These are phyloP conservation scores for Archaeoteleia sp. DNA, from an alignment of 2,888 invertebrate genomes.

Conservation along the genomic window DNA sequence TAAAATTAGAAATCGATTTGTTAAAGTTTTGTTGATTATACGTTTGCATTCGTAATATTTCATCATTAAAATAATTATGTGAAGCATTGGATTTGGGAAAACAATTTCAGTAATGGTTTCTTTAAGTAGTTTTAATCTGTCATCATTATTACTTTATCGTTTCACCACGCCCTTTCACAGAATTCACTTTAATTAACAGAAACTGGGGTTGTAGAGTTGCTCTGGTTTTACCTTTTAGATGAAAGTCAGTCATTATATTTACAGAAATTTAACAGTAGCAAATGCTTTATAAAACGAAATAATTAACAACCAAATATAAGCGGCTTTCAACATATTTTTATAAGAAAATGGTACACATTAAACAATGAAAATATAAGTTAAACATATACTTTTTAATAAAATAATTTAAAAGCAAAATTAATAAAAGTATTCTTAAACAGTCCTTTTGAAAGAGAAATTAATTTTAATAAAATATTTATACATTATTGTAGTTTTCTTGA, in stretches of 20 bases:
- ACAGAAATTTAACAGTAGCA: neutral
- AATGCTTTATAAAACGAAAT: neutral
- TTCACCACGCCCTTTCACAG: too few species aligned
- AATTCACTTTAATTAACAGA: neutral
- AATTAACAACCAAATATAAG: neutral
- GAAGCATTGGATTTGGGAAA: too few species aligned
- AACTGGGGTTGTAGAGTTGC: neutral
- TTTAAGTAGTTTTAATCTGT: too few species aligned
- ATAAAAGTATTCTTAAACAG: too few species aligned
- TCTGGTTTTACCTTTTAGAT: neutral
- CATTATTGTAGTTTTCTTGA: too few species aligned
- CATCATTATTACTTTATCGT: too few species aligned
- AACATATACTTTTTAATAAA: neutral
- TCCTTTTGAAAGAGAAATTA: too few species aligned
- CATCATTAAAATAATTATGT: too few species aligned
- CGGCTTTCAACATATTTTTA: too few species aligned
- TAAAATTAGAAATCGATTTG: slow-evolving; percentile 15
- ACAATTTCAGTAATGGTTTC: too few species aligned
- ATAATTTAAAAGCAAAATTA: too few species aligned
- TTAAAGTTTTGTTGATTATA: slow-evolving; percentile 15
- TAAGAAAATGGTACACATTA: neutral
- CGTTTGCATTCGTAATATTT: neutral
- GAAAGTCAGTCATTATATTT: neutral
- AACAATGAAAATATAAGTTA: neutral
- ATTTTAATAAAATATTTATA: too few species aligned